Evolutionary conservation across 2,888 invertebrate species (phyloP).

Genomic region (Brassicogethes aeneus): DNA sequence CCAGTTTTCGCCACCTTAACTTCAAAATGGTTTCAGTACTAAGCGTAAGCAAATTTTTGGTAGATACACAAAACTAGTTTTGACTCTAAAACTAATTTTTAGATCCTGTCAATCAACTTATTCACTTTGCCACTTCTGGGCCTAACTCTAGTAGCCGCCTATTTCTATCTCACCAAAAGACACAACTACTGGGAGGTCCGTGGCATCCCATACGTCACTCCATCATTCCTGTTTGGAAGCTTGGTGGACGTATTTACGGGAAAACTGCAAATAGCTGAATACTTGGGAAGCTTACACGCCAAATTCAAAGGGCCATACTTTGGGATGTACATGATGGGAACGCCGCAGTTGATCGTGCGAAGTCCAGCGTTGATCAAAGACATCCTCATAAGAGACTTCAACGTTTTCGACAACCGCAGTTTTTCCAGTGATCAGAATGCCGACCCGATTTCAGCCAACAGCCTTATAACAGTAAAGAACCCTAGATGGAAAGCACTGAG

Average conservation of each 20-base stretch:
- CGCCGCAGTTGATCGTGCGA: slow-evolving; percentile 40
- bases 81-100: no score
- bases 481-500: slow-evolving; percentile 46
- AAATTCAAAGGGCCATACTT: slow-evolving; percentile 32
- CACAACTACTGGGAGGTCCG: slow-evolving; percentile 25
- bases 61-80: no score
- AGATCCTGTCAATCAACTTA: no score
- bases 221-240: slow-evolving; percentile 23
- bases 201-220: slow-evolving; percentile 24
- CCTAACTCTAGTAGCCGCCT: slow-evolving; percentile 7
- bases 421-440: slow-evolving; percentile 40
- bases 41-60: no score
- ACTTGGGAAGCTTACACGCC: slow-evolving; percentile 32
- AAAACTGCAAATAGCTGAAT: slow-evolving; percentile 33
- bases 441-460: slow-evolving; percentile 39
- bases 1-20: no score
- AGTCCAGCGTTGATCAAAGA: slow-evolving; percentile 42
- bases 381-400: slow-evolving; percentile 41
- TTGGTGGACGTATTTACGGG: slow-evolving; percentile 24
- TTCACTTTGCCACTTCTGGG: slow-evolving; percentile 14
- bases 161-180: slow-evolving; percentile 19
- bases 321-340: slow-evolving; percentile 43
- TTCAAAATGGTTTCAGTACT: no score
- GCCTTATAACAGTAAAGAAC: slow-evolving; percentile 41
- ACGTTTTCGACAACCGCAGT: slow-evolving; percentile 42